Conservation (phyloP, 2,113 vertebrate species). For the Suncus etruscus region DNA sequence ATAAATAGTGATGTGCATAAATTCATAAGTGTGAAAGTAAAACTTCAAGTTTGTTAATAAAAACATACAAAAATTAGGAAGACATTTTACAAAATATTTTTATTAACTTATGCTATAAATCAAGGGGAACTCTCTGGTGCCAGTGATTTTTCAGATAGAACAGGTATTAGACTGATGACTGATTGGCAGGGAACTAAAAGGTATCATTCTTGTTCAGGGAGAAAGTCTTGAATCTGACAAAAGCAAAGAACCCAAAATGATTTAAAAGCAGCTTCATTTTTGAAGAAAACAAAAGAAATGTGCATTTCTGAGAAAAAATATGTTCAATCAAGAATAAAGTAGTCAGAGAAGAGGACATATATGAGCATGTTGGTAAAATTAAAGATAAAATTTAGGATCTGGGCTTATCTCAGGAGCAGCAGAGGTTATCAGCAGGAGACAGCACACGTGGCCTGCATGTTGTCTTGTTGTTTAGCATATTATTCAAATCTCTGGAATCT, state of each 20-base stretch:
- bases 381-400: not conserved
- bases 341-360: not conserved
- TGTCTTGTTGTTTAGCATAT: too few species aligned
- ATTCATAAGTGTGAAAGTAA: not conserved
- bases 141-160: not conserved
- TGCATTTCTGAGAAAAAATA: not conserved
- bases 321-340: not conserved
- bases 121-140: not conserved
- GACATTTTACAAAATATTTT: not conserved
- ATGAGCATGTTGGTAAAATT: too few species aligned
- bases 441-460: too few species aligned
- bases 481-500: not conserved
- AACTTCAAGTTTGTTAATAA: not conserved
- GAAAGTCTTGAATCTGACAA: not conserved
- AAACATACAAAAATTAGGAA: not conserved
- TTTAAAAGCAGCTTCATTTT: not conserved
- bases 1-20: too few species aligned
- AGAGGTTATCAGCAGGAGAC: not conserved
- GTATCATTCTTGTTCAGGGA: not conserved
- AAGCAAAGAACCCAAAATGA: not conserved
- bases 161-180: not conserved
- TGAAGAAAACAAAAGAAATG: too few species aligned
- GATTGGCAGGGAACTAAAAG: not conserved
- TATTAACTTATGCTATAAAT: not conserved
- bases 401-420: not conserved